Percentiles rank a stretch among this genome's conserved stretches.
Conservation (phyloP, 2,113 vertebrate genomes). For the Chaetodon auriga region DNA sequence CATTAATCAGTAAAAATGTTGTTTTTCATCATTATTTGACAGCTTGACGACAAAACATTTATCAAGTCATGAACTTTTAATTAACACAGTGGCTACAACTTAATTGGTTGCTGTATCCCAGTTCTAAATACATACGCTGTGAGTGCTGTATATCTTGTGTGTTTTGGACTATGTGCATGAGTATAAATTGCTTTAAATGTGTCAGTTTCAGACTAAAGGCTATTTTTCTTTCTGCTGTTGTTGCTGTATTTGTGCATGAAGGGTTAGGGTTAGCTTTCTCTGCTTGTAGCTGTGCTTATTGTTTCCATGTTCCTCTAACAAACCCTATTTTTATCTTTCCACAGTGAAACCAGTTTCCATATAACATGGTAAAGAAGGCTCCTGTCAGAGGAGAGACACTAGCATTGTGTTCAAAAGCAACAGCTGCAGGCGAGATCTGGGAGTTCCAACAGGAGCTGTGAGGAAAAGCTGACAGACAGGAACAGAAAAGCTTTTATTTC, state of each 20-base stretch:
- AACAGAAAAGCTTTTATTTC: constrained; percentile 17
- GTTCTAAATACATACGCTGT: background rate
- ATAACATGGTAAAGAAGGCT: constrained; percentile 32
- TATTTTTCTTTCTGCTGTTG: background rate
- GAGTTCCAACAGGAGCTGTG: constrained; percentile 23
- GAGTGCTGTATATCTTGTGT: background rate
- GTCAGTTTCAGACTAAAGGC: background rate
- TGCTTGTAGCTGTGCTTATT: constrained; percentile 5
- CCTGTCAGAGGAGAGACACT: constrained; percentile 34
- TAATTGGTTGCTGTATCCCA: background rate
- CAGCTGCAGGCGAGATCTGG: constrained; percentile 47
- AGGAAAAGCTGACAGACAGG: constrained; percentile 28
- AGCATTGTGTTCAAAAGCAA: constrained; percentile 44
- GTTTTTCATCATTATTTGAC: background rate
- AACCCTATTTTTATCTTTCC: constrained; percentile 40
- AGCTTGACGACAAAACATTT: background rate
- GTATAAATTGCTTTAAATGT: background rate
- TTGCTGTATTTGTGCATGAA: background rate
- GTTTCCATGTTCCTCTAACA: constrained; percentile 24
- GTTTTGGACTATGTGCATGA: background rate
- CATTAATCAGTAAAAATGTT: background rate
- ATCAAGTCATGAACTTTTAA: background rate
- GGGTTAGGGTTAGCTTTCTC: background rate
- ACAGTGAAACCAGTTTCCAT: constrained; percentile 10
- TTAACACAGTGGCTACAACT: background rate